phyloP scores from a whole-genome alignment of 2,888 invertebrate genomes.

The Stramonita haemastoma region DNA sequence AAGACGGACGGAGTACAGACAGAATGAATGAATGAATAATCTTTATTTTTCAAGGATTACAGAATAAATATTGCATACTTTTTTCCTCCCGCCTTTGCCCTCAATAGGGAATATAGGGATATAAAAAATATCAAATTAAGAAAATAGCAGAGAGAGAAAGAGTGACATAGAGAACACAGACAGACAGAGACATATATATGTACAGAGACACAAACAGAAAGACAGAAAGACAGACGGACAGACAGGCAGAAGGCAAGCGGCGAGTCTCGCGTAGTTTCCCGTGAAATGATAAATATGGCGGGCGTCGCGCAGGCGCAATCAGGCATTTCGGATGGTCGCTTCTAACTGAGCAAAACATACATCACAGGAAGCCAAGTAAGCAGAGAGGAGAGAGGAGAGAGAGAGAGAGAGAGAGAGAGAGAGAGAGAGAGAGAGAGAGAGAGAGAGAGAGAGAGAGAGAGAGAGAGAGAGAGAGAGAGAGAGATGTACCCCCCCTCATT shows the following conservation, averaged over 20 bases:
- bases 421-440: background rate
- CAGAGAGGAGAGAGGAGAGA: background rate
- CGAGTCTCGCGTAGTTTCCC: background rate
- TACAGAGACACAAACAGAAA: background rate
- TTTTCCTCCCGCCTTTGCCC: too few relatives aligned
- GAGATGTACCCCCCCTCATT: background rate
- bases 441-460: background rate
- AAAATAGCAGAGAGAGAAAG: background rate
- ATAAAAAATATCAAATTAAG: too few relatives aligned
- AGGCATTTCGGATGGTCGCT: conserved; percentile 34
- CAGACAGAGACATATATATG: background rate
- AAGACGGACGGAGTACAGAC: too few relatives aligned
- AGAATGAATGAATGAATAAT: too few relatives aligned
- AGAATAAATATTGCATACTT: too few relatives aligned
- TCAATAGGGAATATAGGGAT: too few relatives aligned
- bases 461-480: background rate
- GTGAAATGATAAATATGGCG: conserved; percentile 36
- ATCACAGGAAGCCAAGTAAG: background rate
- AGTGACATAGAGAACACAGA: background rate
- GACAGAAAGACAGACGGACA: background rate
- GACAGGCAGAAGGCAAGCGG: background rate
- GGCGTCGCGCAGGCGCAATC: conserved; percentile 19
- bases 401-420: background rate
- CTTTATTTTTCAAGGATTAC: too few relatives aligned
- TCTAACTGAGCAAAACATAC: conserved; percentile 1